Conservation (phyloP, 1,140 invertebrate genomes). For the Capitella teleta region DNA sequence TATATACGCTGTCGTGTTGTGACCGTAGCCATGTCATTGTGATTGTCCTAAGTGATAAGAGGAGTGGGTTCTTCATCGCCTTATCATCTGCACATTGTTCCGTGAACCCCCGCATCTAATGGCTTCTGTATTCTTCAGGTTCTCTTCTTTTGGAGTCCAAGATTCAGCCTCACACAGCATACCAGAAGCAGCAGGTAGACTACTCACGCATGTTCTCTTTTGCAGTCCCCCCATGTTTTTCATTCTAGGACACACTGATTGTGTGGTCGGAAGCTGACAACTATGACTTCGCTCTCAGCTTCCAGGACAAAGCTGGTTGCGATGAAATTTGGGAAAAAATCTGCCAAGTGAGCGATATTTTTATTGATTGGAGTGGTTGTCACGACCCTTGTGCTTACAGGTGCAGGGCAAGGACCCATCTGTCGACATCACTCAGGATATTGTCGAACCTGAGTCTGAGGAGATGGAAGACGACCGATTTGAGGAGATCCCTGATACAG, state of each 20-base stretch:
- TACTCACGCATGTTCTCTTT: neutral
- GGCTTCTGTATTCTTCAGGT: slow-evolving; percentile 37
- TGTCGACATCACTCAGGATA: slow-evolving; percentile 93
- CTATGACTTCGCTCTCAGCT: slow-evolving; percentile 96
- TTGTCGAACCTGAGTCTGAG: slow-evolving; percentile 56
- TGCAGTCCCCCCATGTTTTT: slow-evolving; percentile 11
- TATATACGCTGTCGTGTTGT: too few relatives aligned
- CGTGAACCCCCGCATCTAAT: neutral
- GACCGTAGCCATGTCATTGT: too few relatives aligned
- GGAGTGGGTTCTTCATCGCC: too few relatives aligned
- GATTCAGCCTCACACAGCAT: slow-evolving; percentile 92
- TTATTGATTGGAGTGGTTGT: neutral
- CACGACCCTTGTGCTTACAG: slow-evolving; percentile 34
- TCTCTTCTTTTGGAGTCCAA: slow-evolving; percentile 89
- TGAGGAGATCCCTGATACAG: slow-evolving; percentile 76
- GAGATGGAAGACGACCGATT: slow-evolving; percentile 96
- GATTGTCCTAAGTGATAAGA: too few relatives aligned
- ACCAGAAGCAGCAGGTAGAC: slow-evolving; percentile 89
- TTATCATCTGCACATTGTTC: too few relatives aligned
- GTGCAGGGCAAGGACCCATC: slow-evolving; percentile 97
- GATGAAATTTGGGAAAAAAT: slow-evolving; percentile 99
- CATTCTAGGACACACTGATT: slow-evolving; percentile 79
- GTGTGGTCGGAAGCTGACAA: slow-evolving; percentile 99
- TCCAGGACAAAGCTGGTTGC: slow-evolving; percentile 99
- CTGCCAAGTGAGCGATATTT: slow-evolving; percentile 63